A percentile compares a stretch with the other conserved stretches of the same genome.
phyloP scores from a whole-genome alignment of 2,797 vertebrate species.

The Chiloscyllium punctatum region DNA sequence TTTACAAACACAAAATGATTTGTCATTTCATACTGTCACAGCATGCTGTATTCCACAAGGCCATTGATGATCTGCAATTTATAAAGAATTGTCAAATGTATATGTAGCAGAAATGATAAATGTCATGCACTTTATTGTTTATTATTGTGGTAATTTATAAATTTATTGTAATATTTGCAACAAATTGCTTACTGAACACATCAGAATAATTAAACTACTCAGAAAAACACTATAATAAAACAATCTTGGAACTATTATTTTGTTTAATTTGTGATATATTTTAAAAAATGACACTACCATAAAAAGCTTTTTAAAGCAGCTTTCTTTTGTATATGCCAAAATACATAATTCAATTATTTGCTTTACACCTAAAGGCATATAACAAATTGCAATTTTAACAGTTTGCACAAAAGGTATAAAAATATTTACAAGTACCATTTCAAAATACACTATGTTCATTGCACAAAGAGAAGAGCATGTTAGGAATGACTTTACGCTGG shows the following conservation, averaged over 20 bases:
- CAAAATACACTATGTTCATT: slow-evolving; percentile 36
- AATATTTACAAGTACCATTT: slow-evolving; percentile 34
- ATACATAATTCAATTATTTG: slow-evolving; percentile 27
- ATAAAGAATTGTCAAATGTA: neutral
- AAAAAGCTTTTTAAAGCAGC: slow-evolving; percentile 34
- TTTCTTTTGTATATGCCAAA: slow-evolving; percentile 36
- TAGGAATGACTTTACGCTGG: slow-evolving; percentile 26
- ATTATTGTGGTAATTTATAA: slow-evolving; percentile 32
- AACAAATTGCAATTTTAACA: slow-evolving; percentile 32
- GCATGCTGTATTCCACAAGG: neutral
- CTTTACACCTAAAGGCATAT: slow-evolving; percentile 33
- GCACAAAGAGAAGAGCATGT: slow-evolving; percentile 30
- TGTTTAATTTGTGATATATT: slow-evolving; percentile 31
- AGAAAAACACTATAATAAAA: slow-evolving; percentile 34
- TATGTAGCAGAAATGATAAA: slow-evolving; percentile 16
- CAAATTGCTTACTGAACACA: slow-evolving; percentile 10
- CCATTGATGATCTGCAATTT: neutral
- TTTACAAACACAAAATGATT: neutral
- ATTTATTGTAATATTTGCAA: slow-evolving; percentile 11
- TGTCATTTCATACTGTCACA: neutral
- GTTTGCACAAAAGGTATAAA: slow-evolving; percentile 35
- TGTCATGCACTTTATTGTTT: slow-evolving; percentile 32
- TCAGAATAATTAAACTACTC: slow-evolving; percentile 18
- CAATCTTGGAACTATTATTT: slow-evolving; percentile 29
- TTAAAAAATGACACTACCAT: slow-evolving; percentile 37